Evolutionary conservation across 2,888 invertebrate genomes (phyloP), one percentile per base, ranked within the genome.

Genomic region (Sesia bembeciformis): DNA sequence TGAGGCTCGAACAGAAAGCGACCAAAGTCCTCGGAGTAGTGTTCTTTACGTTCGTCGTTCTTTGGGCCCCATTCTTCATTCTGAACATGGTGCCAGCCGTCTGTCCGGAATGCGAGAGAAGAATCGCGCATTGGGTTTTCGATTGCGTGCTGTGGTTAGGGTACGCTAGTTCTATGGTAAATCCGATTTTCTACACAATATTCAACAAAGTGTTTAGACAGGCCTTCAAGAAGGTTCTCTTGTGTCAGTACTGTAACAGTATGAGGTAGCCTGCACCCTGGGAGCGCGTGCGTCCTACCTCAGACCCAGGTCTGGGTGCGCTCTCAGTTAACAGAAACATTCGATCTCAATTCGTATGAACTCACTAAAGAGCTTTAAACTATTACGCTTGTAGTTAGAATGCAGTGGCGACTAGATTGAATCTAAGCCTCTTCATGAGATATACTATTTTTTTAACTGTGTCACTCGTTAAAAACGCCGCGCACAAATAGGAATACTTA

Each of bases 61-160:
- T 97, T 43, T 98, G 98, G 97, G 95, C 97, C n/a, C 98, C 98
- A 6, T 98, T 98, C 84, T 98, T 98, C 80, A 94, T 96, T 4
- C 90, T 97, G 6, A 98, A 98, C 74, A 91, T 98, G 73, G 87
- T 97, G 61, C 95, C 96, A 7, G 95, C 95, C 0, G 91, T 97
- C 5, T 97, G 97, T 70, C 92, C 92, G 5, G 92, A 94, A 61
- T 97, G 97, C 71, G 95, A 95, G 69, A 91, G 92, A 46, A 90
- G 93, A 56, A 93, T 95, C 53, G 92, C 95, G 54, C 92, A 91
- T 61, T 94, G 95, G 91, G 94, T 97, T 51, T 94, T 96, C 70
- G 96, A 96, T 74, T 91, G 96, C 58, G 97, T 96, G 56, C 93
- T 97, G 52, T 98, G 98, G 98, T 88, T 98, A 59, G 98, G 98